Base-by-base conservation (phyloP, 2,797 vertebrate species). In the Coluber constrictor region DNA sequence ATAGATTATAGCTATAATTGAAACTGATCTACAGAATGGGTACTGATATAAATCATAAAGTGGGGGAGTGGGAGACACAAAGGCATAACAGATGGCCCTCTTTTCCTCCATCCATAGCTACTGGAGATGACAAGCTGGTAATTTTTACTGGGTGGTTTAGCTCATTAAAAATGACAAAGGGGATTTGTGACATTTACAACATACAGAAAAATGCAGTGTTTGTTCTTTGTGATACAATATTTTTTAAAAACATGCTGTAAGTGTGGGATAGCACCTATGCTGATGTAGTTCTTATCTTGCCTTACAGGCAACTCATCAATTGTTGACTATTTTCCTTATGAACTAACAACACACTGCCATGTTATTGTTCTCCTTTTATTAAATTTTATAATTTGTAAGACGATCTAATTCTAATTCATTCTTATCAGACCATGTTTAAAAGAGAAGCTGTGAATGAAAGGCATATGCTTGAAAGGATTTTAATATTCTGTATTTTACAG, bases 111-210 rank as follows among this genome's bases (percentile, higher is more conserved):
- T 37, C 56, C 87, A 83, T 74, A 93, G 32, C 89, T 94, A 92
- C 88, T 91, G 51, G 54, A 94, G 86, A 93, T 91, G 92, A 95
- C 92, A 96, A 93, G 13, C 92, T 87, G 89, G 70, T 89, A 92
- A 92, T 94, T 95, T 95, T 96, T 95, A 92, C 94, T 96, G 90
- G 51, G 92, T 95, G 60, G 90, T 94, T 95, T 95, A 93, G 43
- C 56, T 94, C 5, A 0, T 86, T 93, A 92, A 91, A 86, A 94
- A 25, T 18, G 74, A 92, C 86, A 95, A 95, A 95, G 51, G 25
- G 86, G 94, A 94, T 94, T 74, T 95, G 47, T 93, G 91, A 95
- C 63, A 95, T 94, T 92, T 95, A 93, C 88, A 94, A 95, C 47
- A 43, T 29, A 55, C 88, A 66, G 32, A 93, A 95, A 95, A 79